Base-by-base conservation (phyloP, 1,140 invertebrate genomes). In the Macrotrachela quadricornifera region DNA sequence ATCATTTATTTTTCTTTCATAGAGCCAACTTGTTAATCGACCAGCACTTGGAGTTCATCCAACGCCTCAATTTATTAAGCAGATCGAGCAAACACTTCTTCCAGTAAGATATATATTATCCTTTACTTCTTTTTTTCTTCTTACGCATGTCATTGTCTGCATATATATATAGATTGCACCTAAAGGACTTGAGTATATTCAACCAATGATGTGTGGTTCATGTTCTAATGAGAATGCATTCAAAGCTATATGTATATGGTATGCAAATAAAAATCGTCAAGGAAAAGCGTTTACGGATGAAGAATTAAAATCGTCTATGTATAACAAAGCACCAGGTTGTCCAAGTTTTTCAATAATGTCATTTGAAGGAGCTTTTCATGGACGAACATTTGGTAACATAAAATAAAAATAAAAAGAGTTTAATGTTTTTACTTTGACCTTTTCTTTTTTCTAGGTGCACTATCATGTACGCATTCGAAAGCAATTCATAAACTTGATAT, bases 191-290 rank as follows among this genome's bases (percentile, higher is more conserved):
- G 73, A 73, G 1, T 74, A 80, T 57, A 75, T 92, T 4, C 81
- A 81, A 14, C 94, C 88, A 0, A 94, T 95, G 88, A 86, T 88
- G 75, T 96, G 90, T 71, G 90, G 90, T 0, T 86, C 87, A 0
- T 95, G 91, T 62, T 86, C 86, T 0, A 72, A 76, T 55, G 90
- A 96, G 70, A 92, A 95, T 71, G 85, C 86, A 0, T 87, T 79
- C 61, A 96, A 96, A 70, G 80, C 81, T 9, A 66, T 67, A 42
- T 75, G 73, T 56, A 69, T 75, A 48, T 59, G 62, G 50, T 69
- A 73, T 53, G 66, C 59, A 65, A 61, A 51, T 39, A 62, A 76
- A 53, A 61, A 79, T 63, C 71, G 83, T 38, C 79, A 75, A 55
- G 76, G 75, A 38, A 57, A 69, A n/a, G 69, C 77, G 10, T 81